Evolutionary conservation across 2,888 invertebrate species (phyloP), one percentile per base, ranked within the genome.

Genomic region (Agrochola circellaris): DNA sequence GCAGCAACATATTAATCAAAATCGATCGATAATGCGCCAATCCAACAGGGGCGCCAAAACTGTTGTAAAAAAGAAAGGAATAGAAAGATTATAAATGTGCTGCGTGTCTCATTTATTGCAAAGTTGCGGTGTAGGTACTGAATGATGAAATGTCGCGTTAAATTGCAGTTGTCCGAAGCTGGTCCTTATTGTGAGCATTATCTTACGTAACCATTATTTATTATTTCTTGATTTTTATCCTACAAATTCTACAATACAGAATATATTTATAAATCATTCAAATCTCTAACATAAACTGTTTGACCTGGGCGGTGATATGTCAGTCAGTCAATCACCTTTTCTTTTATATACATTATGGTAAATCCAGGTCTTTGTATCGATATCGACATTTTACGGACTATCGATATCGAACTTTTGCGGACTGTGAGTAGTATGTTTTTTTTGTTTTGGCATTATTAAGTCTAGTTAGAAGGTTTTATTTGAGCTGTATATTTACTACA

Each of bases 291-390:
- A 42, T 83, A 62, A 82, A 74, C 79, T 79, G 62, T 68, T 79
- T 83, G 79, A 73, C 83, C 79, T 82, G 70, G 67, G 68, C 60
- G 81, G 34, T 68, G 82, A 72, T 77, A 58, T 83, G 83, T 83
- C 82, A 81, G 77, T 67, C 77, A 81, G 81, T 81, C 79, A 83
- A 64, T 74, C 83, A 83, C 83, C 83, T 83, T 79, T 78, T 60
- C 79, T 66, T 79, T 71, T 70, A 62, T 79, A 77, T 66, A 79
- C 80, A 66, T 60, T 70, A 82, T 77, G 79, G 58, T 79, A 82
- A 82, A 60, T 74, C 34, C 58, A 77, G 67, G 58, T 83, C 61
- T 82, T 73, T 83, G 69, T 54, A 67, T 60, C 38, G 51, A 38
- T 38, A 71, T 79, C 54, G 61, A 70, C 71, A 58, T 81, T 75